phyloP scores from a whole-genome alignment of 2,113 vertebrate genomes.

The Cynocephalus volans region DNA sequence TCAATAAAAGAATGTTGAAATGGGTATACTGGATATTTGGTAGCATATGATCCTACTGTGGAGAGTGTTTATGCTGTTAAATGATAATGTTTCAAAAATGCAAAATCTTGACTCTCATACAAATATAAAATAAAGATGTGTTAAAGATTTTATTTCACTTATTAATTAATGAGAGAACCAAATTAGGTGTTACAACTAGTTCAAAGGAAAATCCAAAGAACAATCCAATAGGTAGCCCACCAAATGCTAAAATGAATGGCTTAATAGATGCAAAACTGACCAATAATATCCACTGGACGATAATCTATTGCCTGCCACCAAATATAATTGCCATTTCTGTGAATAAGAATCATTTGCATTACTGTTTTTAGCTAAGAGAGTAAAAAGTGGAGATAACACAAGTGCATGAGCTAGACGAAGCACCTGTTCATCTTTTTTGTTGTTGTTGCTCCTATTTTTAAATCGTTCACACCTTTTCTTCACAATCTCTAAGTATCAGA shows the following conservation, averaged over 20 bases:
- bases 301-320: neutral
- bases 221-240: neutral
- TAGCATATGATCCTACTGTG: no score
- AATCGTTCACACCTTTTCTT: neutral
- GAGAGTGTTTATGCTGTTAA: neutral
- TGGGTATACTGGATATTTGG: neutral
- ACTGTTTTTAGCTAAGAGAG: neutral
- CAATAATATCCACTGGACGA: neutral
- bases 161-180: neutral
- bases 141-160: neutral
- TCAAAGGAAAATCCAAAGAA: neutral
- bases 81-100: neutral
- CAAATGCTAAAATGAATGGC: neutral
- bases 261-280: neutral
- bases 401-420: neutral
- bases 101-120: neutral
- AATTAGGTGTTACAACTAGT: neutral
- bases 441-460: neutral
- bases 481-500: neutral
- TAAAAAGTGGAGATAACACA: neutral
- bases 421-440: neutral
- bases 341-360: neutral
- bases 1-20: neutral
- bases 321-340: neutral
- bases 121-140: neutral